phyloP scores from a whole-genome alignment of 2,113 vertebrate genomes.

The Entelurus aequoreus region DNA sequence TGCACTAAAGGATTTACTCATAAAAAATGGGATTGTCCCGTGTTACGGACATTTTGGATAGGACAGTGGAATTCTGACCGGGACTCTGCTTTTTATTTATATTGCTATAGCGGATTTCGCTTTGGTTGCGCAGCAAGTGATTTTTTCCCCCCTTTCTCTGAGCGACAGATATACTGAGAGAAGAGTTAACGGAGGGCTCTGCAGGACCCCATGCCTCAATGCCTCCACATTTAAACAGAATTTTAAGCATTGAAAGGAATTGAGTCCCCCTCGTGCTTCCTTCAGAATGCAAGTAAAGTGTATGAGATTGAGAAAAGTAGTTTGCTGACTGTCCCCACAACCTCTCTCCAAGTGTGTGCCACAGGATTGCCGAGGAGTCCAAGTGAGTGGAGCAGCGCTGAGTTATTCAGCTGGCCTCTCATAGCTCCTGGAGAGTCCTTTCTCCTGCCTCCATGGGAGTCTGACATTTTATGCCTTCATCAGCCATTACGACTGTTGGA shows the following conservation, averaged over 20 bases:
- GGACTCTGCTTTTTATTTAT: constrained; percentile 45
- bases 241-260: constrained; percentile 18
- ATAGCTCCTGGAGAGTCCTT: constrained; percentile 55
- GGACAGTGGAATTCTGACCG: constrained; percentile 39
- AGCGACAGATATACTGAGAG: constrained; percentile 31
- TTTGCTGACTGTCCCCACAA: constrained; percentile 26
- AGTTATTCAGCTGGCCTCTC: constrained; percentile 62
- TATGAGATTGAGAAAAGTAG: constrained; percentile 31
- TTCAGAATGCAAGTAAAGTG: constrained; percentile 30
- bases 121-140: constrained; percentile 40
- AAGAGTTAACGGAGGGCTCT: constrained; percentile 47
- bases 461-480: constrained; percentile 37
- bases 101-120: constrained; percentile 34
- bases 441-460: constrained; percentile 33
- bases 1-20: constrained; percentile 41
- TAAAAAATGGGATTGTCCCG: constrained; percentile 12
- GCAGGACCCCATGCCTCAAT: constrained; percentile 19
- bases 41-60: constrained; percentile 32
- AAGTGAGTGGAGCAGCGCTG: constrained; percentile 65
- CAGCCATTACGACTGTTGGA: constrained; percentile 19
- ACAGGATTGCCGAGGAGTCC: constrained; percentile 57
- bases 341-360: constrained; percentile 30
- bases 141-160: constrained; percentile 13
- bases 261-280: constrained; percentile 2
- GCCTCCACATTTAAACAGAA: constrained; percentile 18